Conservation (phyloP, 1,140 invertebrate species). For the Dreissena polymorpha region DNA sequence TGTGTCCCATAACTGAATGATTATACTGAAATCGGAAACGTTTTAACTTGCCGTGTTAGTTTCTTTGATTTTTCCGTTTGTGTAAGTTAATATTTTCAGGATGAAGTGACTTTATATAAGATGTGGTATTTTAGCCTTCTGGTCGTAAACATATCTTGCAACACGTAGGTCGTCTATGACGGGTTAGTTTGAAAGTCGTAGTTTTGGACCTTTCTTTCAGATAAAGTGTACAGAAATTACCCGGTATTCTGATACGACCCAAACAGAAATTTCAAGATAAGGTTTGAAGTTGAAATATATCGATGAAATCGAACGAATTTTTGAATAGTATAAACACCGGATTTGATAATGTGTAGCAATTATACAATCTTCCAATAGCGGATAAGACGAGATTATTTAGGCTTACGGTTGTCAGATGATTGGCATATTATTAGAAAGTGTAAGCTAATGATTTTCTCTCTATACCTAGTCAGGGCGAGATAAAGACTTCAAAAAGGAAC, state of each 20-base stretch:
- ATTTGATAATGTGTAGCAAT: conserved; percentile 30
- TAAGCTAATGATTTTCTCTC: conserved; percentile 12
- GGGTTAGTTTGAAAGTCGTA: no score
- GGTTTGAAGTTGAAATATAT: conserved; percentile 1
- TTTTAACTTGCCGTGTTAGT: no score
- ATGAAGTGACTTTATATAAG: no score
- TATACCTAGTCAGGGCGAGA: conserved; percentile 8
- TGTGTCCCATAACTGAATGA: no score
- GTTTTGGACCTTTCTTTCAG: conserved; percentile 10
- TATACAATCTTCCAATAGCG: conserved; percentile 42
- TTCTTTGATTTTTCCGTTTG: no score
- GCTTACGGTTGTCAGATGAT: conserved; percentile 18
- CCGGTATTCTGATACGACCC: background rate
- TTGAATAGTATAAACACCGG: conserved; percentile 33
- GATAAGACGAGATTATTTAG: conserved; percentile 28
- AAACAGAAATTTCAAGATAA: conserved; percentile 29
- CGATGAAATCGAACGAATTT: conserved; percentile 28
- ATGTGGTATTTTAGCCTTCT: no score
- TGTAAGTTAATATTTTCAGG: no score
- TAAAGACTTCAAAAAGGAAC: background rate
- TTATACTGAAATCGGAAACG: no score
- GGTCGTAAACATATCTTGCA: no score
- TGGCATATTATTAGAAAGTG: conserved; percentile 44
- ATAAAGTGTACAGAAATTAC: conserved; percentile 13
- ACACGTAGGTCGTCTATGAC: no score